Conservation (phyloP, 2,113 vertebrate genomes). For the Catharus minimus region DNA sequence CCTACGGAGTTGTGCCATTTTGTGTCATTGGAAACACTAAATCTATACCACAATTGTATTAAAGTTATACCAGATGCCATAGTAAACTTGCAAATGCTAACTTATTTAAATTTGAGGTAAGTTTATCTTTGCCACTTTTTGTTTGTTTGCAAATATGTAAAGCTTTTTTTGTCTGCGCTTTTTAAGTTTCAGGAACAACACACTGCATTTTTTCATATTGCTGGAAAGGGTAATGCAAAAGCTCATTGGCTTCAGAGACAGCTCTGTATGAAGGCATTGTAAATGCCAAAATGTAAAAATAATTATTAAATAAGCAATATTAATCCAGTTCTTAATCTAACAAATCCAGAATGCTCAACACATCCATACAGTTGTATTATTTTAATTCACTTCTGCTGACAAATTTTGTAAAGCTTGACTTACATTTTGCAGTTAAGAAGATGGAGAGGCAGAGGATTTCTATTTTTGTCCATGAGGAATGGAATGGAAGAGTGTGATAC, state of each 20-base stretch:
- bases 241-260: background rate
- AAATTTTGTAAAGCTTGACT: background rate
- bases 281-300: background rate
- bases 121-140: background rate
- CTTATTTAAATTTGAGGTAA: slow-evolving; percentile 93
- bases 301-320: background rate
- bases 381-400: background rate
- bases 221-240: background rate
- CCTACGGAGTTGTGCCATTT: slow-evolving; percentile 89
- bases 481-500: background rate
- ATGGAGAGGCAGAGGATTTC: background rate
- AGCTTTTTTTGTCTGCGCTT: background rate
- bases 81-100: slow-evolving; percentile 88
- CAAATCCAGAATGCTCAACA: background rate
- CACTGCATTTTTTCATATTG: background rate
- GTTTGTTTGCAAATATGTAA: background rate
- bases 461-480: background rate
- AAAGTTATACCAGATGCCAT: slow-evolving; percentile 89
- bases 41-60: slow-evolving; percentile 95
- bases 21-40: slow-evolving; percentile 91
- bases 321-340: background rate
- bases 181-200: background rate
- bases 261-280: background rate
- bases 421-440: background rate
- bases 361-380: background rate